Percentiles rank a stretch among this genome's conserved stretches.
Evolutionary conservation across 35 echinoderm and acorn worm genomes (phyloP).

Genomic region (Acanthaster planci): DNA sequence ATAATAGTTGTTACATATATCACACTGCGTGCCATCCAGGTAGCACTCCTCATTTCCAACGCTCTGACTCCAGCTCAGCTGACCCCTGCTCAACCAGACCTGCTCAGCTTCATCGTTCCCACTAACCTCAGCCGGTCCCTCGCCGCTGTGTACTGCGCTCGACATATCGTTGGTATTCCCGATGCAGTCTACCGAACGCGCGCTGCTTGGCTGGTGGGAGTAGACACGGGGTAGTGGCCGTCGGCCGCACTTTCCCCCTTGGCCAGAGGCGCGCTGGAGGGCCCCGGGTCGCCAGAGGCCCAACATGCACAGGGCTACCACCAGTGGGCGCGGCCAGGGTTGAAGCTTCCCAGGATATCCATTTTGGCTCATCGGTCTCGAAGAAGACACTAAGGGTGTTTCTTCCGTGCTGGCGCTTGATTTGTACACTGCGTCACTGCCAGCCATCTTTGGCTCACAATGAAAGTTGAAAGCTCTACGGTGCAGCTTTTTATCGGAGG

Average conservation of each 20-base stretch:
- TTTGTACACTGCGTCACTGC: too few species aligned
- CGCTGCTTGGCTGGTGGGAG: too few species aligned
- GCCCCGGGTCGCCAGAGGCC: conserved; percentile 1
- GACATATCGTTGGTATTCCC: background rate
- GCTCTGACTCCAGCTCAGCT: background rate
- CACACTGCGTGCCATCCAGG: background rate
- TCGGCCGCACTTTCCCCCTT: too few species aligned
- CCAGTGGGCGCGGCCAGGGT: background rate
- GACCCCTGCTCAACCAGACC: background rate
- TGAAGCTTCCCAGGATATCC: conserved; percentile 2
- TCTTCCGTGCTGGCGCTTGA: too few species aligned
- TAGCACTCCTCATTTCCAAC: background rate
- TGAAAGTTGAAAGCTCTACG: too few species aligned
- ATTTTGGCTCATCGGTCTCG: background rate
- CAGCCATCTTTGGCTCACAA: too few species aligned
- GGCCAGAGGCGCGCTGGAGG: too few species aligned
- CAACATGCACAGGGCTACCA: background rate
- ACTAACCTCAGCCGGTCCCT: background rate
- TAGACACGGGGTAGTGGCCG: too few species aligned
- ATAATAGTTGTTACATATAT: background rate
- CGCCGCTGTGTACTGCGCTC: background rate
- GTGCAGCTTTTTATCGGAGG: too few species aligned
- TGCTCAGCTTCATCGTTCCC: background rate
- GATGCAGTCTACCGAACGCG: too few species aligned
- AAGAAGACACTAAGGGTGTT: too few species aligned